A percentile compares a stretch with the other conserved stretches of the same genome.
Evolutionary conservation across 2,888 invertebrate genomes (phyloP).

Genomic region (Ophioninae sp.): DNA sequence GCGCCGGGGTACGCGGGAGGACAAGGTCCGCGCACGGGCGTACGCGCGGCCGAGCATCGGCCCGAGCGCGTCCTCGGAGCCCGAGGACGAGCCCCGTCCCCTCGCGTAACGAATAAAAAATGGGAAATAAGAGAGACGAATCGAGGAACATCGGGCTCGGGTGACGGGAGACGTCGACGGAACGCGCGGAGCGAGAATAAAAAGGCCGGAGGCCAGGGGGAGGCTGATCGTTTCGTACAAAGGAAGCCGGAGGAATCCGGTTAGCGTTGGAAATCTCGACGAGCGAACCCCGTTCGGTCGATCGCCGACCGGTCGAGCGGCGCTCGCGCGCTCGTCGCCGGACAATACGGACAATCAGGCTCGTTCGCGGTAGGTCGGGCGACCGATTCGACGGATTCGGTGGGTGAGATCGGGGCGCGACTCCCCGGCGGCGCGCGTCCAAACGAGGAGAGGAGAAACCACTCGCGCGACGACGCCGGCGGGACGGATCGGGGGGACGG

Average conservation of each 20-base stretch:
- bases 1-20: slow-evolving; percentile 49
- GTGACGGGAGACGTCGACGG: background rate
- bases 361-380: slow-evolving; percentile 76
- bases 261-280: slow-evolving; percentile 74
- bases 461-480: background rate
- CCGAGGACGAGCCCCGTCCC: background rate
- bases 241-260: slow-evolving; percentile 39
- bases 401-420: slow-evolving; percentile 58
- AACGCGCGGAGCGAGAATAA: background rate
- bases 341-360: slow-evolving; percentile 80
- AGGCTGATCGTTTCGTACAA: background rate
- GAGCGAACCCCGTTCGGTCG: slow-evolving; percentile 65
- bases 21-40: slow-evolving; percentile 21
- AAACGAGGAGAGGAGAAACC: slow-evolving; percentile 38
- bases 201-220: background rate
- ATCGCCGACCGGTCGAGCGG: slow-evolving; percentile 34
- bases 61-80: background rate
- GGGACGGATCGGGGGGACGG: background rate
- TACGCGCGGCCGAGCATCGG: slow-evolving; percentile 3
- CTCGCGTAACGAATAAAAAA: too few species aligned
- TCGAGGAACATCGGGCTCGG: background rate
- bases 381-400: slow-evolving; percentile 65
- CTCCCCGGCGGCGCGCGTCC: slow-evolving; percentile 28
- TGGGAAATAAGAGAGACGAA: background rate
- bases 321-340: slow-evolving; percentile 52